A percentile compares a stretch with the other conserved stretches of the same genome.
These are phyloP conservation scores for Irena cyanogastra DNA, from an alignment of 2,113 vertebrate genomes.

Conservation along the genomic window DNA sequence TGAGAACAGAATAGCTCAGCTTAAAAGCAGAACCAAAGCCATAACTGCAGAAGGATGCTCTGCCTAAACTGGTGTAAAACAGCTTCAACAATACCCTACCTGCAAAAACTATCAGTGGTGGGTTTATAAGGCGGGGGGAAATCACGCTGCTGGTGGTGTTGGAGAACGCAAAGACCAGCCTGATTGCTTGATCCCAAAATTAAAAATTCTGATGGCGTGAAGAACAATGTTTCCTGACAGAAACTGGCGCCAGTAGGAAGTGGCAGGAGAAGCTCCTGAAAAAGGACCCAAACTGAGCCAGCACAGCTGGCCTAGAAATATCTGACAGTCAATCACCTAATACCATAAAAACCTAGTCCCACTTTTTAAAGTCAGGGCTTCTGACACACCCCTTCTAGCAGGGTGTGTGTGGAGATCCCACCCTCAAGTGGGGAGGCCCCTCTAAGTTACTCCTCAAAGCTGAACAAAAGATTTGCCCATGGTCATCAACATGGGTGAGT, in stretches of 20 bases:
- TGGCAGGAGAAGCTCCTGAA: neutral
- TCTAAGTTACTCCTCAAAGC: neutral
- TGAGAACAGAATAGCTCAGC: neutral
- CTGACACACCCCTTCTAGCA: neutral
- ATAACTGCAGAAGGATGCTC: neutral
- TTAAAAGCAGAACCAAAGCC: neutral
- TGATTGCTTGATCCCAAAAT: too few species aligned
- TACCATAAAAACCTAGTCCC: neutral
- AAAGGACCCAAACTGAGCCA: too few species aligned
- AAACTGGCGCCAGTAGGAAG: neutral
- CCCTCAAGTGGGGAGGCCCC: too few species aligned
- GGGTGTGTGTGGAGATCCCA: too few species aligned
- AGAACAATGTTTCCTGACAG: neutral
- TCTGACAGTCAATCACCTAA: neutral
- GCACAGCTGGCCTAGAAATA: neutral
- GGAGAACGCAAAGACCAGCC: neutral
- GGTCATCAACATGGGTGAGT: neutral
- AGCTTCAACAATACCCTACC: neutral
- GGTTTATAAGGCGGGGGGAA: too few species aligned
- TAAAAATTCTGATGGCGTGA: neutral
- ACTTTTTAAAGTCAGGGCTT: neutral
- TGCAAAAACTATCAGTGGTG: neutral
- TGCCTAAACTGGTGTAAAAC: neutral
- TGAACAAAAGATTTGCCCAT: neutral
- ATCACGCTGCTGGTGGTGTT: neutral